These are phyloP conservation scores for Squalus acanthias DNA, from an alignment of 2,797 vertebrate genomes.

Conservation along the genomic window DNA sequence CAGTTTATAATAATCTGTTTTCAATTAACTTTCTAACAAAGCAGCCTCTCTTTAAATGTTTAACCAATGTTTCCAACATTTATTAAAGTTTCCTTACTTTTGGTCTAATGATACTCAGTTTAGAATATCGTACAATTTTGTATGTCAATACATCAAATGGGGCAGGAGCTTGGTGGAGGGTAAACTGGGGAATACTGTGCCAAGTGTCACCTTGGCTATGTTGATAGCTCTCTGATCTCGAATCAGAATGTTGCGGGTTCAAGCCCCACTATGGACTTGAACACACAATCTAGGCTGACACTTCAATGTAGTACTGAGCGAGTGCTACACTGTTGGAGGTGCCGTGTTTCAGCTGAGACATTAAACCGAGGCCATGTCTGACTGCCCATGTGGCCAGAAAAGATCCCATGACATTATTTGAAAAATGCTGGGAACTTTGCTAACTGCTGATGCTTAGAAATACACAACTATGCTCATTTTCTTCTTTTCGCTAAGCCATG, in stretches of 20 bases:
- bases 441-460: background rate
- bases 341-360: background rate
- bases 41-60: background rate
- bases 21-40: background rate
- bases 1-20: background rate
- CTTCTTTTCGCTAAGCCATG: background rate
- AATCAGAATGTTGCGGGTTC: too few species aligned
- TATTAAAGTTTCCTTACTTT: background rate
- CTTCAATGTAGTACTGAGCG: background rate
- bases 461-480: background rate
- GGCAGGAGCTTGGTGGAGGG: background rate
- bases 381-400: background rate
- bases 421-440: background rate
- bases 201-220: background rate
- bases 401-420: background rate
- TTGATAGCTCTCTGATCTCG: background rate
- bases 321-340: background rate
- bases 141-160: background rate
- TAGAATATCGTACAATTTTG: background rate
- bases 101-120: background rate
- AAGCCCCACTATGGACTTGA: background rate
- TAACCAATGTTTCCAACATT: background rate
- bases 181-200: background rate
- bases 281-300: background rate
- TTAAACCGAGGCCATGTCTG: background rate